Percentiles rank a stretch among this genome's conserved stretches.
phyloP scores from a whole-genome alignment of 2,888 invertebrate species.

The Lapara coniferarum region DNA sequence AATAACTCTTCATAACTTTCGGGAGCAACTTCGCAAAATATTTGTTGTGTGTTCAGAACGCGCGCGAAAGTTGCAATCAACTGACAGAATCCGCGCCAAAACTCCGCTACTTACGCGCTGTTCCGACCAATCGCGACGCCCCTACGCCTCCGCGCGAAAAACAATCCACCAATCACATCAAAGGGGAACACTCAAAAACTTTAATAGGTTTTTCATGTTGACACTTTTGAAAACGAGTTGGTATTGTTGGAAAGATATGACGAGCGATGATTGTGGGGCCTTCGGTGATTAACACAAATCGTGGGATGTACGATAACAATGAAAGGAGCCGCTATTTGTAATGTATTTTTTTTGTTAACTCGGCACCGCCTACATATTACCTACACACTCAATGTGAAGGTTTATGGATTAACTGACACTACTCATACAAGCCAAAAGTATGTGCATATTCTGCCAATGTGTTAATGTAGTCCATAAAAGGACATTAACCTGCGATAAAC shows the following conservation, averaged over 20 bases:
- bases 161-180: constrained; percentile 59
- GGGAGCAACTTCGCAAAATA: constrained; percentile 45
- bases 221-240: constrained; percentile 54
- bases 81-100: constrained; percentile 78
- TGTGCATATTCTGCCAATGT: background rate
- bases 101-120: constrained; percentile 69
- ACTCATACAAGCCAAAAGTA: background rate
- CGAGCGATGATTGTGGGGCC: constrained; percentile 34
- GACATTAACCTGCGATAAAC: too few relatives aligned
- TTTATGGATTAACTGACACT: background rate
- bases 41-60: constrained; percentile 32
- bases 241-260: constrained; percentile 54
- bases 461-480: background rate
- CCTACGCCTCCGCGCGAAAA: constrained; percentile 69
- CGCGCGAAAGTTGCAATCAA: constrained; percentile 68
- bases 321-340: constrained; percentile 29
- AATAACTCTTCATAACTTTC: constrained; percentile 64
- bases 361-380: constrained; percentile 7
- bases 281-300: constrained; percentile 15
- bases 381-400: background rate
- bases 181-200: constrained; percentile 74
- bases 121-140: constrained; percentile 60
- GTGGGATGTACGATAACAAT: constrained; percentile 40
- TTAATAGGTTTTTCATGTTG: constrained; percentile 78
- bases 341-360: constrained; percentile 14